phyloP scores from a whole-genome alignment of 1,140 invertebrate genomes.

The Zaprionus ghesquierei region DNA sequence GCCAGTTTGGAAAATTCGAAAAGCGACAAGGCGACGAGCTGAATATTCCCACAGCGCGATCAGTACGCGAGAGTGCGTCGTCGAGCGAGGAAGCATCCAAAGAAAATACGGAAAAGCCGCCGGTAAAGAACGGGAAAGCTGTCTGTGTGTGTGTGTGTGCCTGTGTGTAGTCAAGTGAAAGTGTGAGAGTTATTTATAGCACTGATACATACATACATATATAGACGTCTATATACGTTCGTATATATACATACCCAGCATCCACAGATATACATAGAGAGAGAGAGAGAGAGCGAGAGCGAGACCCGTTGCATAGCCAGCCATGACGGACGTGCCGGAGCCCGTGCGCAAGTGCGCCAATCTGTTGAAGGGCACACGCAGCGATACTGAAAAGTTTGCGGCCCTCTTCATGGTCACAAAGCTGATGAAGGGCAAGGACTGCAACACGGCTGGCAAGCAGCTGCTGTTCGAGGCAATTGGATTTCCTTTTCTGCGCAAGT shows the following conservation, averaged over 20 bases:
- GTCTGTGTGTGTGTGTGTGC: neutral
- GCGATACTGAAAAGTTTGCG: conserved; percentile 95
- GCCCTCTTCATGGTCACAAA: conserved; percentile 95
- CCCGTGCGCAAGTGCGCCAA: conserved; percentile 91
- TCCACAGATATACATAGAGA: conserved; percentile 17
- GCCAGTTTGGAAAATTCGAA: conserved; percentile 65
- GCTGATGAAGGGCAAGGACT: conserved; percentile 91
- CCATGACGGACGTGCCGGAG: conserved; percentile 86
- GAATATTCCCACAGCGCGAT: conserved; percentile 36
- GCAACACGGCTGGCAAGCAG: conserved; percentile 88
- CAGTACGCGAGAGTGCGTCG: conserved; percentile 78
- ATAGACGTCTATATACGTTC: conserved; percentile 19
- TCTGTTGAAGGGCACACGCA: conserved; percentile 89
- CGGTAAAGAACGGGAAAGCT: conserved; percentile 14
- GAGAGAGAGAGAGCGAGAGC: conserved; percentile 9
- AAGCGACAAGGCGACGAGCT: conserved; percentile 18
- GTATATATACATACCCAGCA: conserved; percentile 22
- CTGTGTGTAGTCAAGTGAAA: conserved; percentile 72
- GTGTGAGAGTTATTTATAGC: conserved; percentile 71
- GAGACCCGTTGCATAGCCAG: conserved; percentile 32
- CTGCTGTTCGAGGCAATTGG: conserved; percentile 94
- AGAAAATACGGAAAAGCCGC: conserved; percentile 12
- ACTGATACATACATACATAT: conserved; percentile 7
- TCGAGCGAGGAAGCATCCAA: conserved; percentile 54
- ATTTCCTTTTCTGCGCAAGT: conserved; percentile 90